A percentile compares a stretch with the other conserved stretches of the same genome.
These are phyloP conservation scores for Pollenia griseotomentosa DNA, from an alignment of 2,888 invertebrate genomes.

Conservation along the genomic window DNA sequence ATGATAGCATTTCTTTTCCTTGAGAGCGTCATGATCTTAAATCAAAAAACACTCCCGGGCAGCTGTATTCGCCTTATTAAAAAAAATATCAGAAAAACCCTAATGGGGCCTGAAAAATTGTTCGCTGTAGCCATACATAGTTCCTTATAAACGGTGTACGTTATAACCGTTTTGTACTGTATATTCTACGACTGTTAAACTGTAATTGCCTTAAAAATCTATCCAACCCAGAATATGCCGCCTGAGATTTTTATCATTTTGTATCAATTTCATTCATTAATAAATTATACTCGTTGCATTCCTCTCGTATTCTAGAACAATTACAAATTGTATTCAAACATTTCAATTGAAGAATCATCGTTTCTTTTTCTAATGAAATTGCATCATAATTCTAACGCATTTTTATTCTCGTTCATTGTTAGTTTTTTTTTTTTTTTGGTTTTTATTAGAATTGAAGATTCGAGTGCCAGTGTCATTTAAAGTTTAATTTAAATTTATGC, in stretches of 20 bases:
- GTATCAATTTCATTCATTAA: constrained; percentile 39
- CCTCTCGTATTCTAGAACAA: constrained; percentile 5
- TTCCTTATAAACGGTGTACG: no score
- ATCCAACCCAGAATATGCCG: constrained; percentile 2
- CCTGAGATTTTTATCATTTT: constrained; percentile 48
- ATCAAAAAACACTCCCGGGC: no score
- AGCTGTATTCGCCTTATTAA: no score
- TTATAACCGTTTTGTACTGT: no score
- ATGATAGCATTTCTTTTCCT: no score
- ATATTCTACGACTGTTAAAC: no score
- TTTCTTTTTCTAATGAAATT: constrained; percentile 53
- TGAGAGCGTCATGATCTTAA: no score
- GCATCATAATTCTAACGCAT: constrained; percentile 64
- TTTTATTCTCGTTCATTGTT: constrained; percentile 37
- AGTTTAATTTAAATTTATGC: constrained; percentile 73
- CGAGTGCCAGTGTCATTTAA: constrained; percentile 66
- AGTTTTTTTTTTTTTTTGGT: background rate
- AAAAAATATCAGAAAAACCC: no score
- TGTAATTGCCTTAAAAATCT: background rate
- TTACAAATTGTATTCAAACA: constrained; percentile 38
- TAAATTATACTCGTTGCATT: constrained; percentile 28
- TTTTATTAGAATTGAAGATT: constrained; percentile 43
- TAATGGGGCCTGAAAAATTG: no score
- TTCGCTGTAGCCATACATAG: no score
- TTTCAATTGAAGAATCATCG: constrained; percentile 54